Conservation (phyloP, 2,113 vertebrate genomes). For the Anoplopoma fimbria region DNA sequence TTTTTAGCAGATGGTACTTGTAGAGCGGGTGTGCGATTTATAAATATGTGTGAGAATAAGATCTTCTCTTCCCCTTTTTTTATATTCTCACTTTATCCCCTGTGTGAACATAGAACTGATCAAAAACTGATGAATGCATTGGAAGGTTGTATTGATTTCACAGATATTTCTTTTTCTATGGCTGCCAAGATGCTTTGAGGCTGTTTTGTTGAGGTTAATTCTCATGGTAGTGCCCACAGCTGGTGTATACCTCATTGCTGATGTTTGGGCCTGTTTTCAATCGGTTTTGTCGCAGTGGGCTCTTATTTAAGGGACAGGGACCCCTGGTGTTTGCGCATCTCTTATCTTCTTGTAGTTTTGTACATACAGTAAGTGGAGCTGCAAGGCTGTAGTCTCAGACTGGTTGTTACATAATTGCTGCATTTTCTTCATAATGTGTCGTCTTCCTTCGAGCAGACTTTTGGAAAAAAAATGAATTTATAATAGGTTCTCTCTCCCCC, state of each 20-base stretch:
- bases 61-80: conserved; percentile 18
- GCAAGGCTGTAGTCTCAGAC: conserved; percentile 45
- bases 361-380: conserved; percentile 47
- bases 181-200: conserved; percentile 31
- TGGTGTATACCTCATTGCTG: conserved; percentile 67
- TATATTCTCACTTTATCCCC: conserved; percentile 4
- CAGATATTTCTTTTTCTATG: background rate
- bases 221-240: conserved; percentile 4
- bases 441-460: conserved; percentile 52
- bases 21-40: conserved; percentile 37
- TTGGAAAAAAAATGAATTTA: background rate
- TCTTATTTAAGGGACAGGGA: conserved; percentile 35
- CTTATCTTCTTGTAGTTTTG: conserved; percentile 48
- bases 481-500: background rate
- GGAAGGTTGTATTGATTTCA: conserved; percentile 5
- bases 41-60: conserved; percentile 36
- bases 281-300: conserved; percentile 10
- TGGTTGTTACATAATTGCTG: conserved; percentile 56
- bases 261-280: conserved; percentile 24
- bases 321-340: conserved; percentile 4
- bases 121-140: conserved; percentile 16
- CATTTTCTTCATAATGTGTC: conserved; percentile 38
- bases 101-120: conserved; percentile 20
- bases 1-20: conserved; percentile 42
- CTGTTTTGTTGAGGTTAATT: conserved; percentile 35